Conservation (phyloP, 64 coral and sea anemone genomes). For the Montipora sp. region DNA sequence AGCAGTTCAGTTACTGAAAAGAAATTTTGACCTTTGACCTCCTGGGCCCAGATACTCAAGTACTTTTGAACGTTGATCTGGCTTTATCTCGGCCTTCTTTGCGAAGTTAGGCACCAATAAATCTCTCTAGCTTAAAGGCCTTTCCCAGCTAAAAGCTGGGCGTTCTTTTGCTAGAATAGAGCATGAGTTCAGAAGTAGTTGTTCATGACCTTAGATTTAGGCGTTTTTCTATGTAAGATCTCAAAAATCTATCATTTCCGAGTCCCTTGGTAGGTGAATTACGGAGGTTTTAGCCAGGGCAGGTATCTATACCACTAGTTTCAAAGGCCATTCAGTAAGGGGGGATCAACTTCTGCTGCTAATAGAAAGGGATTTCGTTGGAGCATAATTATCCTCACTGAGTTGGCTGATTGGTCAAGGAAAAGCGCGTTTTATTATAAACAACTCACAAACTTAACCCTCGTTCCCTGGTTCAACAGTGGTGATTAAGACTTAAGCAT, state of each 20-base stretch:
- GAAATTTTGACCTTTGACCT: slow-evolving; percentile 31
- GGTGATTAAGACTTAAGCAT: background rate
- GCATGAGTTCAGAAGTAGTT: slow-evolving; percentile 36
- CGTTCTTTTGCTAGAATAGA: slow-evolving; percentile 27
- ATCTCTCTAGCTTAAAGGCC: slow-evolving; percentile 25
- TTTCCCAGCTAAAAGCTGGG: slow-evolving; percentile 28
- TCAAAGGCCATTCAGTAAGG: slow-evolving; percentile 50
- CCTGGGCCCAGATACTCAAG: slow-evolving; percentile 31
- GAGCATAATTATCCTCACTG: background rate
- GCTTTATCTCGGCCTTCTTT: background rate
- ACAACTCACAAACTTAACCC: background rate
- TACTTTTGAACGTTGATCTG: slow-evolving; percentile 30
- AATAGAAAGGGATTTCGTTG: background rate
- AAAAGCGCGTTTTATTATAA: background rate
- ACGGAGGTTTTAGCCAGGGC: background rate
- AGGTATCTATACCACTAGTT: slow-evolving; percentile 12
- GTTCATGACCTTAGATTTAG: slow-evolving; percentile 45
- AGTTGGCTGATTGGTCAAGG: background rate
- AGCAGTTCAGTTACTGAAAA: slow-evolving; percentile 50
- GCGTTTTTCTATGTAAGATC: background rate
- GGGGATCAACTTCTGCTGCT: slow-evolving; percentile 43
- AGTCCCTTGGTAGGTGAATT: slow-evolving; percentile 16
- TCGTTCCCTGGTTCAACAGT: background rate
- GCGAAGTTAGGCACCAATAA: slow-evolving; percentile 13
- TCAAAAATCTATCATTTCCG: slow-evolving; percentile 24